phyloP scores from a whole-genome alignment of 2,888 invertebrate species.

The Idaea dimidiata region DNA sequence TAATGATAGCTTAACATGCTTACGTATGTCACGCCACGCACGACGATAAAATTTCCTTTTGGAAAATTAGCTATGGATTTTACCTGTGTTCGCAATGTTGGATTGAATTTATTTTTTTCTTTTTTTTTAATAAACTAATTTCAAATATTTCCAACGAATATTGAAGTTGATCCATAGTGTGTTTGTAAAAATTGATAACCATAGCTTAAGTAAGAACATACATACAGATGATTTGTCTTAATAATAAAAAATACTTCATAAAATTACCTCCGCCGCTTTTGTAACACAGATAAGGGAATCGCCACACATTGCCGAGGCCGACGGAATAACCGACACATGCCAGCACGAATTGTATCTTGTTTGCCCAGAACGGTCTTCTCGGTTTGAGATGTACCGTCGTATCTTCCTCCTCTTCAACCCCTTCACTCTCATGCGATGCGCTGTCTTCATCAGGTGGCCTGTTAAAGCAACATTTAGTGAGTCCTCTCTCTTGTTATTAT shows the following conservation, averaged over 20 bases:
- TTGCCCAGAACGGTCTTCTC: slow-evolving; percentile 91
- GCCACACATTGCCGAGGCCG: slow-evolving; percentile 94
- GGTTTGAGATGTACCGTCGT: slow-evolving; percentile 86
- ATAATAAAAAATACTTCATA: slow-evolving; percentile 13
- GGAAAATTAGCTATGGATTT: background rate
- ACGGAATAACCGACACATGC: slow-evolving; percentile 95
- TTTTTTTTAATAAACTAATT: too few relatives aligned
- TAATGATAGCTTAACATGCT: background rate
- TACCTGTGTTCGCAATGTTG: background rate
- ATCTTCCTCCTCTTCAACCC: slow-evolving; percentile 86
- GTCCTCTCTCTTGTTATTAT: background rate
- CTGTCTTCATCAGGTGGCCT: slow-evolving; percentile 89
- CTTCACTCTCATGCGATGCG: slow-evolving; percentile 88
- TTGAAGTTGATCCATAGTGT: too few relatives aligned
- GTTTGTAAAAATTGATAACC: too few relatives aligned
- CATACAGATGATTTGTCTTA: background rate
- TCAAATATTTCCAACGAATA: too few relatives aligned
- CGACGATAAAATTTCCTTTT: slow-evolving; percentile 30
- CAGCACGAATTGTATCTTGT: slow-evolving; percentile 93
- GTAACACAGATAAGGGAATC: slow-evolving; percentile 95
- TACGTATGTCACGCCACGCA: slow-evolving; percentile 52
- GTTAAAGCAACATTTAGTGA: slow-evolving; percentile 20
- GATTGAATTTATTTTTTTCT: too few relatives aligned
- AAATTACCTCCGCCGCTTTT: slow-evolving; percentile 91
- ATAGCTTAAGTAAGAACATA: too few relatives aligned